These are phyloP conservation scores for Synanceia verrucosa DNA, from an alignment of 2,797 vertebrate species.

Conservation along the genomic window DNA sequence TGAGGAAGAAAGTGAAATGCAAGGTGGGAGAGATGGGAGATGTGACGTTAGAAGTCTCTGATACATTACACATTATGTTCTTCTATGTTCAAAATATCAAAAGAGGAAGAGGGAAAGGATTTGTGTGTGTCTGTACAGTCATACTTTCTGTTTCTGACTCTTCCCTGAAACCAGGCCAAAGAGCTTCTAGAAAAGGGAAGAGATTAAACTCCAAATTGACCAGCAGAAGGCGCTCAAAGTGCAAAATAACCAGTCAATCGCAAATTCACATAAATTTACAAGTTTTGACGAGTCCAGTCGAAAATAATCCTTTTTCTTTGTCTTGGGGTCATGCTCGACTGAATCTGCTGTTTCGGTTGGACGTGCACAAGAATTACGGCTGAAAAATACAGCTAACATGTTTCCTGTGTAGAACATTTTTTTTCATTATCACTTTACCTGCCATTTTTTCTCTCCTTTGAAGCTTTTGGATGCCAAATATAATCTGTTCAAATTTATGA, in stretches of 20 bases:
- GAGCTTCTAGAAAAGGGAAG: not conserved
- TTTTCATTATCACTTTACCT: not conserved
- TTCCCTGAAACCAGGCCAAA: not conserved
- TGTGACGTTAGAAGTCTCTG: conserved; percentile 12
- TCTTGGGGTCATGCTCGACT: too few relatives aligned
- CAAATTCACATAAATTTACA: not conserved
- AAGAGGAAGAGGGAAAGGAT: not conserved
- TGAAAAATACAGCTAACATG: not conserved
- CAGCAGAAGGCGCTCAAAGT: not conserved
- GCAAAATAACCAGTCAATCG: not conserved
- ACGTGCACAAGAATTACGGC: not conserved
- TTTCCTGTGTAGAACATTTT: not conserved
- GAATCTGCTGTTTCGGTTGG: too few relatives aligned
- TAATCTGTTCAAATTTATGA: not conserved
- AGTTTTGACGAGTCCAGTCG: too few relatives aligned
- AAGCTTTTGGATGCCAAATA: not conserved
- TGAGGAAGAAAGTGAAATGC: conserved; percentile 5
- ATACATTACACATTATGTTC: conserved; percentile 11
- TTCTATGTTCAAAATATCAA: conserved; percentile 31
- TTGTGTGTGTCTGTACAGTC: too few relatives aligned
- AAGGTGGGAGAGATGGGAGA: not conserved
- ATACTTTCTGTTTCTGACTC: not conserved
- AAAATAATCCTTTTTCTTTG: too few relatives aligned
- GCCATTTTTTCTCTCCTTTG: not conserved
- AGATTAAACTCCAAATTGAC: not conserved